These are phyloP conservation scores for Sclerurus mexicanus DNA, from an alignment of 2,113 vertebrate genomes.

Conservation along the genomic window DNA sequence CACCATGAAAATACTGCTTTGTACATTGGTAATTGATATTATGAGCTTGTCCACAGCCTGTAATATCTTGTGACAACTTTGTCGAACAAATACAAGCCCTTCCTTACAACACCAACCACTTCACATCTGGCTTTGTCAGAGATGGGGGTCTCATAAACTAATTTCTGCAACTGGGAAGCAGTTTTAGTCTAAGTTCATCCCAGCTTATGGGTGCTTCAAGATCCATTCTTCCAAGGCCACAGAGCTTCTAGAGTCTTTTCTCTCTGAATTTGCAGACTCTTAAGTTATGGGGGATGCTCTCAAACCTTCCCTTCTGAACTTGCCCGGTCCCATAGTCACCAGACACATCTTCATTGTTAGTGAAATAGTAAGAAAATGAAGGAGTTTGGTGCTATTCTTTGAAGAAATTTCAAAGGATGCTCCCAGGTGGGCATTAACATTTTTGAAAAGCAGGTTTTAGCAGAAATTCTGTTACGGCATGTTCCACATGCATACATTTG, in stretches of 20 bases:
- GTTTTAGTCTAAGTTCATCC: background rate
- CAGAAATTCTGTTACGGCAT: background rate
- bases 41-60: background rate
- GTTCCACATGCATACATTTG: background rate
- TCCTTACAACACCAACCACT: background rate
- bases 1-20: background rate
- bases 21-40: background rate
- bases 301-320: background rate
- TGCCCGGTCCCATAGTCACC: background rate
- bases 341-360: background rate
- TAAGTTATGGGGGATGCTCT: background rate
- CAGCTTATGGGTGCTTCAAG: background rate
- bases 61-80: background rate
- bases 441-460: background rate
- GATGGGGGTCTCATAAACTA: background rate
- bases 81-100: background rate
- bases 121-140: rapidly evolving
- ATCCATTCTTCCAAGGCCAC: background rate
- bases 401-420: constrained; percentile 54
- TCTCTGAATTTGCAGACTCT: background rate
- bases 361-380: background rate
- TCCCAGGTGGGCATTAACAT: background rate
- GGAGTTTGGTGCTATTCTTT: constrained; percentile 5
- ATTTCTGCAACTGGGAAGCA: background rate
- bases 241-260: background rate